Base-by-base conservation (phyloP, 30 jellyfish, hydroid and myxozoan genomes). In the Cassiopea andromeda region DNA sequence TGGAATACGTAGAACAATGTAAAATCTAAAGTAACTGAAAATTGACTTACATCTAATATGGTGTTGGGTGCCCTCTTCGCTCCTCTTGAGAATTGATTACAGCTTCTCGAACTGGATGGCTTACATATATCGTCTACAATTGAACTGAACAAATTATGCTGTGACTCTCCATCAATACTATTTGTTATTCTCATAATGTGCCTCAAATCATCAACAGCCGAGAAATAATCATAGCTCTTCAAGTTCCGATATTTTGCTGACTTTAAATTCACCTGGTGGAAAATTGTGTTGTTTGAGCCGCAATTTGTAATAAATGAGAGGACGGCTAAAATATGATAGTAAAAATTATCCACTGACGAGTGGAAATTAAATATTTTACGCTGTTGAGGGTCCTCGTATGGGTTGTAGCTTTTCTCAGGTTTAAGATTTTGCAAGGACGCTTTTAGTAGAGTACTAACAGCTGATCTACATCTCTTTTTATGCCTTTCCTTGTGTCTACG, bases 291-390 rank as follows among this genome's bases (percentile, higher is more conserved):
- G 47, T 87, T 77, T n/a, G 89, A 38, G 46, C 94, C 94, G 46
- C 94, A 87, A n/a, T 76, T 80, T 7, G 94, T 87, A 19, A 87
- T 46, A 68, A 54, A 81, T 3, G 94, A 66, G 1, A 87, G 69
- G 19, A 74, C 89, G 16, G 76, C 60, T 45, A 87, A 49, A 54
- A 87, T 87, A 66, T 87, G 94, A 48, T 87, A 14, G 60, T 13
- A 76, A 58, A 75, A 64, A n/a, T 58, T 80, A 59, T 48, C 67
- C 16, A 87, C 58, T 4, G 94, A 75, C 8, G 89, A 7, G 19
- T 76, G 94, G 60, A 59, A 66, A 15, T 87, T 60, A 72, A 87
- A 87, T 4, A 87, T 19, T 1, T 19, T 73, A 8, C 89, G 77
- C 0, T 87, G 89, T 76, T 87, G 94, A 16, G 94, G 89, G 67